phyloP scores from a whole-genome alignment of 2,888 invertebrate genomes.

The Tinea trinotella region DNA sequence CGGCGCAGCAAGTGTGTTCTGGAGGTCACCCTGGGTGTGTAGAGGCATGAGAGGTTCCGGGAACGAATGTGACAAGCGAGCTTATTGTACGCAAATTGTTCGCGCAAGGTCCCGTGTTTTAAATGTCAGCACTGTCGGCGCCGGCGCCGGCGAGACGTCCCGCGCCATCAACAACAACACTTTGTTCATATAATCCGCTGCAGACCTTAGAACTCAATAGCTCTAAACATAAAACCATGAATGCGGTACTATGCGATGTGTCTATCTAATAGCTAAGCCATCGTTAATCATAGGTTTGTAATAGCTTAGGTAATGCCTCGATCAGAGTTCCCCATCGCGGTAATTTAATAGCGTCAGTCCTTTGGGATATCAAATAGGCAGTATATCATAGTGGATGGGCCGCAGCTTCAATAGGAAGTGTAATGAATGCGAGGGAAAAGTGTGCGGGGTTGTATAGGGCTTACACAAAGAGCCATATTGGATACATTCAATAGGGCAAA shows the following conservation, averaged over 20 bases:
- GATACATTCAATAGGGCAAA: slow-evolving; percentile 39
- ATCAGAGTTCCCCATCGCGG: slow-evolving; percentile 18
- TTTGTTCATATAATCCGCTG: not conserved
- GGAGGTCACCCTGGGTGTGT: slow-evolving; percentile 18
- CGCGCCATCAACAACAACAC: slow-evolving; percentile 5
- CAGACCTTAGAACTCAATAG: not conserved
- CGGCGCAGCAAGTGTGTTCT: slow-evolving; percentile 5
- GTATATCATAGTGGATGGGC: slow-evolving; percentile 46
- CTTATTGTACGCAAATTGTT: slow-evolving; percentile 58
- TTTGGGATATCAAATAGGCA: slow-evolving; percentile 43
- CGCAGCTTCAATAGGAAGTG: slow-evolving; percentile 44
- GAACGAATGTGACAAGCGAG: slow-evolving; percentile 49
- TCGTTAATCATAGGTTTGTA: slow-evolving; percentile 33
- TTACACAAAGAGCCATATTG: slow-evolving; percentile 23
- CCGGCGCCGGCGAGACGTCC: slow-evolving; percentile 32
- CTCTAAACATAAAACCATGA: not conserved
- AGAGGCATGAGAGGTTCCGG: slow-evolving; percentile 42
- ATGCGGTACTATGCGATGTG: slow-evolving; percentile 2
- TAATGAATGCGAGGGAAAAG: slow-evolving; percentile 33
- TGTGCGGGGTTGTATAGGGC: not conserved
- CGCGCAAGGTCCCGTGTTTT: slow-evolving; percentile 50
- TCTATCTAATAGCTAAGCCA: not conserved
- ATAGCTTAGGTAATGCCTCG: slow-evolving; percentile 17
- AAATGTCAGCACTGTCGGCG: slow-evolving; percentile 58
- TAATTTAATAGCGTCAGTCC: slow-evolving; percentile 39